Evolutionary conservation across 2,797 vertebrate species (phyloP).

Genomic region (Caiman crocodilus): DNA sequence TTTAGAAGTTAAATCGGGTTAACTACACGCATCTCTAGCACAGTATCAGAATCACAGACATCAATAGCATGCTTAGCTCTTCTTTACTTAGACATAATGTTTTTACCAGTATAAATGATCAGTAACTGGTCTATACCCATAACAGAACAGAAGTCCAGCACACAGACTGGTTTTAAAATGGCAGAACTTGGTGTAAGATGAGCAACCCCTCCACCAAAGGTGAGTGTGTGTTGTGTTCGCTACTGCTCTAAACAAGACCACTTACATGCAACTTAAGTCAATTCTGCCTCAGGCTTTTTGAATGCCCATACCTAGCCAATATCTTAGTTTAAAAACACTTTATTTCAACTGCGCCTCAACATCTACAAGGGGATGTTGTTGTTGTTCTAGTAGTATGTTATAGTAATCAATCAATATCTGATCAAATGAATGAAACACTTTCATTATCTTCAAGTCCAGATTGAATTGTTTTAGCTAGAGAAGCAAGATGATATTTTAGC

Average conservation of each 20-base stretch:
- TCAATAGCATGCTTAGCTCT: conserved; percentile 24
- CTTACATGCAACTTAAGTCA: no score
- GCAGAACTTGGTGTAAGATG: no score
- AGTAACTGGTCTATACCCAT: no score
- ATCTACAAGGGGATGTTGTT: not conserved
- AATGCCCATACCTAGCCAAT: no score
- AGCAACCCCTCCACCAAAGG: no score
- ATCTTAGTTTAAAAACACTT: not conserved
- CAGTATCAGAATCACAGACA: not conserved
- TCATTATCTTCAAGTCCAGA: conserved; percentile 61
- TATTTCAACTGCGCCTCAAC: conserved; percentile 26
- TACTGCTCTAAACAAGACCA: no score
- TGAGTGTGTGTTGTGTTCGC: no score
- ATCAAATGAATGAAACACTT: conserved; percentile 65
- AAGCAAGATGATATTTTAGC: conserved; percentile 44
- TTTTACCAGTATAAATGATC: no score
- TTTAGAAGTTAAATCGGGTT: conserved; percentile 8
- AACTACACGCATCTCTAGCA: not conserved
- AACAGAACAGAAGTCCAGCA: no score
- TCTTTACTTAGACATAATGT: not conserved
- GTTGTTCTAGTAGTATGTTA: conserved; percentile 61
- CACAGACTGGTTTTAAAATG: no score
- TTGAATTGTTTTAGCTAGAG: conserved; percentile 40
- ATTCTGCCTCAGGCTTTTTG: no score
- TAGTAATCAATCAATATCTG: conserved; percentile 67